A percentile compares a stretch with the other conserved stretches of the same genome.
These are phyloP conservation scores for Sesamia nonagrioides DNA, from an alignment of 1,140 invertebrate species.

Conservation along the genomic window DNA sequence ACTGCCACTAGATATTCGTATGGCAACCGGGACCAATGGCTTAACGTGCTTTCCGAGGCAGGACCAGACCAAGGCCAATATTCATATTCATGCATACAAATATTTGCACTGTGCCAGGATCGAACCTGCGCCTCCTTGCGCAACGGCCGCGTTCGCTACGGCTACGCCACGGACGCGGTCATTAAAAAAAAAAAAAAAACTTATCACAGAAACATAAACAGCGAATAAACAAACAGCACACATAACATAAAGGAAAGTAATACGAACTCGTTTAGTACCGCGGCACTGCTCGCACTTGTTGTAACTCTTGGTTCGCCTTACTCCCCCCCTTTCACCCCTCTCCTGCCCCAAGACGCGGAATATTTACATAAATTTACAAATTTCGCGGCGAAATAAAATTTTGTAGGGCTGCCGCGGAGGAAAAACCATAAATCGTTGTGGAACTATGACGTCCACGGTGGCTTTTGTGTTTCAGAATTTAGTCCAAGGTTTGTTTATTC, in stretches of 20 bases:
- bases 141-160: too few species aligned
- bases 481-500: too few species aligned
- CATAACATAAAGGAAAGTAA: slow-evolving; percentile 37
- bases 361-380: slow-evolving; percentile 87
- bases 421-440: background rate
- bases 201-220: background rate
- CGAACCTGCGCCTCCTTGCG: too few species aligned
- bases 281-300: slow-evolving; percentile 55
- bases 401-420: slow-evolving; percentile 41
- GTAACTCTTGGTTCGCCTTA: slow-evolving; percentile 59
- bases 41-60: too few species aligned
- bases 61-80: too few species aligned
- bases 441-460: background rate
- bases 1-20: too few species aligned
- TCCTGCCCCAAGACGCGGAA: slow-evolving; percentile 77
- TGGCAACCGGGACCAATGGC: too few species aligned
- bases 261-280: slow-evolving; percentile 9
- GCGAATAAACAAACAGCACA: slow-evolving; percentile 18
- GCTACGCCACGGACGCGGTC: too few species aligned
- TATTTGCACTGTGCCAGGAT: too few species aligned
- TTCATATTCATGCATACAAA: too few species aligned
- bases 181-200: background rate
- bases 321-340: slow-evolving; percentile 58
- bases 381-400: slow-evolving; percentile 82
- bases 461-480: too few species aligned